A percentile compares a stretch with the other conserved stretches of the same genome.
phyloP scores from a whole-genome alignment of 2,888 invertebrate species.

The Elgonia sp. region DNA sequence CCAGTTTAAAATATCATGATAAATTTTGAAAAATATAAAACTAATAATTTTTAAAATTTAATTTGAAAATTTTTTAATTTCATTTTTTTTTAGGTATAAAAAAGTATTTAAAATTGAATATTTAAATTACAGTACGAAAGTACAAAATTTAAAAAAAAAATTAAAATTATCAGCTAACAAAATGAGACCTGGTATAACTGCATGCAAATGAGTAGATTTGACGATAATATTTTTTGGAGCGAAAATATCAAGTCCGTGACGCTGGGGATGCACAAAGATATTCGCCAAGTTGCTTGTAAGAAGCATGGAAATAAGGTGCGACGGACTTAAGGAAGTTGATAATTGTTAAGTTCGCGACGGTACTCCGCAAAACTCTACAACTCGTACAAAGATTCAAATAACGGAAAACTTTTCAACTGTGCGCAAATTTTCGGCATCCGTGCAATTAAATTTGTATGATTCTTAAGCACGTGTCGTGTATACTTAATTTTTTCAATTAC shows the following conservation, averaged over 20 bases:
- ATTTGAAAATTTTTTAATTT: too few species aligned
- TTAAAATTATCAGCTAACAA: neutral
- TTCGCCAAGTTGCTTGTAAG: constrained; percentile 12
- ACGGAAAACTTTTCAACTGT: constrained; percentile 43
- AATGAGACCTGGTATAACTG: neutral
- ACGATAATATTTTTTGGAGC: constrained; percentile 39
- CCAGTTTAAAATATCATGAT: too few species aligned
- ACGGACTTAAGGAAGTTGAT: constrained; percentile 56
- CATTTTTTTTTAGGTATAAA: too few species aligned
- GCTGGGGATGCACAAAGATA: constrained; percentile 8
- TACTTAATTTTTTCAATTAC: constrained; percentile 1
- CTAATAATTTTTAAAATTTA: too few species aligned
- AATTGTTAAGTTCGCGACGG: constrained; percentile 59
- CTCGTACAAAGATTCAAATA: constrained; percentile 25
- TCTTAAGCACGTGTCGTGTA: constrained; percentile 31
- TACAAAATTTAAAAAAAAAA: neutral
- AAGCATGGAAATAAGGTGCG: constrained; percentile 31
- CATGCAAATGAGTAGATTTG: constrained; percentile 33
- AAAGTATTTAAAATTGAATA: too few species aligned
- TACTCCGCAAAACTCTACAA: constrained; percentile 47
- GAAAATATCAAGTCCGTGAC: constrained; percentile 26
- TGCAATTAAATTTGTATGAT: constrained; percentile 56
- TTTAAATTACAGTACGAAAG: too few species aligned
- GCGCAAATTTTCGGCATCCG: constrained; percentile 17
- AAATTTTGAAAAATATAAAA: too few species aligned